phyloP scores from a whole-genome alignment of 53 echinoderm and acorn worm genomes.

The Echinometra lucunter region DNA sequence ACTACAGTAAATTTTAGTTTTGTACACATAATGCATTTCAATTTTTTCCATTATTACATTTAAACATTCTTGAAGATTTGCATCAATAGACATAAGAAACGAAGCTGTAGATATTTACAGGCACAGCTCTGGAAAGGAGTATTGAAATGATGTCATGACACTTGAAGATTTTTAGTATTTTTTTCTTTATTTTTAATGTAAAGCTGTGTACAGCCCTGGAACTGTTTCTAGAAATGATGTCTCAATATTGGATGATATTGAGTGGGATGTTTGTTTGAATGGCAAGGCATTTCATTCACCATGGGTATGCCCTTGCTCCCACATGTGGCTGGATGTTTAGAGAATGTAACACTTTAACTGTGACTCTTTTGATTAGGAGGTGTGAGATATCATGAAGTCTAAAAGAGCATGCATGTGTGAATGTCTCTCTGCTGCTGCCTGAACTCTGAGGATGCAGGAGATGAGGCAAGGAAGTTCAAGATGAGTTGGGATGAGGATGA shows the following conservation, averaged over 20 bases:
- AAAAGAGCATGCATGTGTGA: neutral
- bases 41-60: neutral
- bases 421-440: neutral
- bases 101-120: no score
- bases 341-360: slow-evolving; percentile 9
- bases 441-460: neutral
- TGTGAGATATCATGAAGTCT: neutral
- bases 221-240: neutral
- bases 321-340: slow-evolving; percentile 27
- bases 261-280: slow-evolving; percentile 5
- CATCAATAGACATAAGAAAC: neutral
- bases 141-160: no score
- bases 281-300: neutral
- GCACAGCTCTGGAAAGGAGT: no score
- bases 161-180: no score
- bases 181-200: no score
- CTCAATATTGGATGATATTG: neutral
- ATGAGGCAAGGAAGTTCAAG: no score
- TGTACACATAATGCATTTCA: neutral
- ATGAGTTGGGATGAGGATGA: neutral
- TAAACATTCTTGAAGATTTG: neutral
- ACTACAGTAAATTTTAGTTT: neutral
- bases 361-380: slow-evolving; percentile 34
- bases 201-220: neutral
- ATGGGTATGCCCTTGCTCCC: neutral